Conservation (phyloP, 2,888 invertebrate species). For the Mycogona germanica region DNA sequence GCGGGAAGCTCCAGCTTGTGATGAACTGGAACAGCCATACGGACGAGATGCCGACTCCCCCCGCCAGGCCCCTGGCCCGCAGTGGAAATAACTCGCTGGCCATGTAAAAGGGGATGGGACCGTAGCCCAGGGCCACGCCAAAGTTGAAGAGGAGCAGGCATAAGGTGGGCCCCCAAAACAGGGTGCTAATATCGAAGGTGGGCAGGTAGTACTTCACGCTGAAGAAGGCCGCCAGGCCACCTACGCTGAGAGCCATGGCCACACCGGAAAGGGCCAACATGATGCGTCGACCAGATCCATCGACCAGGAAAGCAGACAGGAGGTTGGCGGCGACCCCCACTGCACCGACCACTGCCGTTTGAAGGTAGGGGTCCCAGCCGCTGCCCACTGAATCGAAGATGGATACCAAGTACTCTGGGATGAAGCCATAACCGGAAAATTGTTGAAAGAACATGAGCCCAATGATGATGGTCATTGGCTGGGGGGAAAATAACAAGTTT, state of each 20-base stretch:
- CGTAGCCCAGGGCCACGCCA: conserved; percentile 6
- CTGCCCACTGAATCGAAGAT: conserved; percentile 20
- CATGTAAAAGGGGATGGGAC: conserved; percentile 12
- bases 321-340: background rate
- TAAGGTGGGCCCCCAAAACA: conserved; percentile 6
- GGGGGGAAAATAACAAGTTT: too few species aligned
- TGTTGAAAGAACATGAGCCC: conserved; percentile 36
- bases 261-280: conserved; percentile 18
- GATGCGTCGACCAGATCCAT: conserved; percentile 17
- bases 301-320: conserved; percentile 14
- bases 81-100: conserved; percentile 7
- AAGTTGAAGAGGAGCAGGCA: background rate
- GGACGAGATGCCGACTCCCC: background rate
- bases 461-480: conserved; percentile 65
- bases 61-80: conserved; percentile 1
- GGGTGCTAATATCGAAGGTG: background rate
- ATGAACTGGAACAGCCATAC: conserved; percentile 4
- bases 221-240: conserved; percentile 2
- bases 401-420: conserved; percentile 19
- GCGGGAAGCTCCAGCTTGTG: conserved; percentile 38
- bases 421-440: conserved; percentile 20
- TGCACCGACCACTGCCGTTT: conserved; percentile 18
- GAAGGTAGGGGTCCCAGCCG: conserved; percentile 13
- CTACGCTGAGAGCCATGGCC: conserved; percentile 10
- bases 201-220: background rate